These are phyloP conservation scores for Sesamia nonagrioides DNA, from an alignment of 1,140 invertebrate genomes.

Conservation along the genomic window DNA sequence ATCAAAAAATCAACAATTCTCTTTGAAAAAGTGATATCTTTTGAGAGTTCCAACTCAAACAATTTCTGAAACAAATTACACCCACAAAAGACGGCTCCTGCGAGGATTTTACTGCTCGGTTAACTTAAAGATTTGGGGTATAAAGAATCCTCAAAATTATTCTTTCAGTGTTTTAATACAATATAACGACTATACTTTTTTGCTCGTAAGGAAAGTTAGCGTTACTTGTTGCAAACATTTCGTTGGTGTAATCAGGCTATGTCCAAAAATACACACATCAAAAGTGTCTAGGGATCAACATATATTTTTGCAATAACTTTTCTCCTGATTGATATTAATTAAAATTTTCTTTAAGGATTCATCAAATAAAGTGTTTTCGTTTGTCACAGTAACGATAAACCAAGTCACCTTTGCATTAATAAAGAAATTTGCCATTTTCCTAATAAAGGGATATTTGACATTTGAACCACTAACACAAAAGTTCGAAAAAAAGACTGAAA, in stretches of 20 bases:
- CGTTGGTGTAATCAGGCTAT: conserved; percentile 5
- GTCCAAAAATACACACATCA: conserved; percentile 23
- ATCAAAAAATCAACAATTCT: conserved; percentile 40
- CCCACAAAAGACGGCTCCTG: conserved; percentile 24
- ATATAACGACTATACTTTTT: conserved; percentile 25
- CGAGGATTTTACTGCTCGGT: conserved; percentile 35
- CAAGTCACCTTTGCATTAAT: no score
- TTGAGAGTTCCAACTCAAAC: conserved; percentile 26
- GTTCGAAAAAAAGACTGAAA: no score
- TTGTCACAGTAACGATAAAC: no score
- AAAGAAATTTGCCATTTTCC: no score
- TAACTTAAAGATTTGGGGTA: conserved; percentile 31
- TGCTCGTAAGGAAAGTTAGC: conserved; percentile 23
- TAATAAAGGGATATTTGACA: no score
- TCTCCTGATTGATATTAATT: no score
- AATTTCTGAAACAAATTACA: conserved; percentile 44
- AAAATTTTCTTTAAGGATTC: no score
- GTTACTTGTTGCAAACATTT: conserved; percentile 29
- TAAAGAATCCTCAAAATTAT: conserved; percentile 38
- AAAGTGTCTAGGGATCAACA: no score
- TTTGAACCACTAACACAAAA: no score
- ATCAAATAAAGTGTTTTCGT: no score
- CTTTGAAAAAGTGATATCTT: conserved; percentile 16
- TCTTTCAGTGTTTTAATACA: conserved; percentile 31
- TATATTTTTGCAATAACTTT: no score